Conservation (phyloP, 2,797 vertebrate species). For the Peromyscus nudipes region DNA sequence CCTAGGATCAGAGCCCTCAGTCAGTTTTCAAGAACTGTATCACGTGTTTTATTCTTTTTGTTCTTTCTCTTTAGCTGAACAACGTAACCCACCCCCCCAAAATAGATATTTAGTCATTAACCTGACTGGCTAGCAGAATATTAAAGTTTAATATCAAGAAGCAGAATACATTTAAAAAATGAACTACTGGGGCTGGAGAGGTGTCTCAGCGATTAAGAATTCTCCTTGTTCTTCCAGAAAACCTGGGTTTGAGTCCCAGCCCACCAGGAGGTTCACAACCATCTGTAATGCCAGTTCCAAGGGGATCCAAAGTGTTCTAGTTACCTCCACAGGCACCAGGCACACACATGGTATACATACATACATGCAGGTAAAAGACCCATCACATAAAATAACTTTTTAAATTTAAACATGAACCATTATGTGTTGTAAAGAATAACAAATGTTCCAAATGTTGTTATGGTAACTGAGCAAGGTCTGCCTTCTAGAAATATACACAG, state of each 20-base stretch:
- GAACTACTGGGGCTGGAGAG: not conserved
- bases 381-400: not conserved
- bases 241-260: not conserved
- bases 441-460: slow-evolving; percentile 38
- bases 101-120: slow-evolving; percentile 77
- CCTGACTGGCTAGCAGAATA: slow-evolving; percentile 10
- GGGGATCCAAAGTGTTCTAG: not conserved
- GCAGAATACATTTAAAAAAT: slow-evolving; percentile 28
- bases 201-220: not conserved
- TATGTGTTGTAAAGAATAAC: slow-evolving; percentile 27
- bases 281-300: not conserved
- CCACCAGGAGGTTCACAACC: not conserved
- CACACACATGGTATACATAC: not conserved
- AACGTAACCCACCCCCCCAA: slow-evolving; percentile 22
- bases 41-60: slow-evolving; percentile 24
- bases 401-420: not conserved
- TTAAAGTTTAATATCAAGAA: not conserved
- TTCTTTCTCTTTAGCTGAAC: slow-evolving; percentile 71
- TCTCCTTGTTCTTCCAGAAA: not conserved
- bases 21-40: not conserved
- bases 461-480: slow-evolving; percentile 30
- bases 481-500: slow-evolving; percentile 25
- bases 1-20: not conserved
- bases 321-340: not conserved
- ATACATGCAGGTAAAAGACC: not conserved